Evolutionary conservation across 1,140 invertebrate genomes (phyloP).

Genomic region (Amphibalanus amphitrite): DNA sequence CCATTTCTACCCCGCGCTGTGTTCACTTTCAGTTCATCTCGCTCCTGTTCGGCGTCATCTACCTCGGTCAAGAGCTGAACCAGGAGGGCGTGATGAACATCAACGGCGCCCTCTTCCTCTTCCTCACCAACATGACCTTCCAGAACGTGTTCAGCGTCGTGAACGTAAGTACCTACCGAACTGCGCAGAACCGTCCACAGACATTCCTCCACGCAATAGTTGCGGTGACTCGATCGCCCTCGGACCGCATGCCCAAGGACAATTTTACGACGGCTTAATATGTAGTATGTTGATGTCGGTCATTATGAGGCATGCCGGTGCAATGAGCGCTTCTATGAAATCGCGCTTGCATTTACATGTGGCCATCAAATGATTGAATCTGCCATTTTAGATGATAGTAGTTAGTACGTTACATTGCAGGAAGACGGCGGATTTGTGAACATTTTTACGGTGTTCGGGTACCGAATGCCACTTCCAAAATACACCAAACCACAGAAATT

Average conservation of each 20-base stretch:
- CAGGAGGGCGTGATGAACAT: constrained; percentile 84
- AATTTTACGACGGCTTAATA: background rate
- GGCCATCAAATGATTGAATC: no score
- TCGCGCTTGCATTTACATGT: no score
- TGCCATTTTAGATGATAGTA: no score
- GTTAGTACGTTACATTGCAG: background rate
- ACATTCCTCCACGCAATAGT: background rate
- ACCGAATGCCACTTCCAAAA: background rate
- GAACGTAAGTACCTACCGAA: constrained; percentile 45
- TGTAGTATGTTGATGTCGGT: background rate
- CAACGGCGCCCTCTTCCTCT: constrained; percentile 84
- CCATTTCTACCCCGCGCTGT: no score
- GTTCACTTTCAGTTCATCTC: constrained; percentile 50
- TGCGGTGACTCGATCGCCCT: background rate
- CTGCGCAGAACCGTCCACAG: background rate
- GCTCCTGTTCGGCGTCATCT: constrained; percentile 69
- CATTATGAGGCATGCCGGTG: background rate
- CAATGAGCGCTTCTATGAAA: no score
- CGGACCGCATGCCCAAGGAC: background rate
- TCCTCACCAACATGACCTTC: constrained; percentile 84
- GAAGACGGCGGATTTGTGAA: background rate
- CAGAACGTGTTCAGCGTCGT: constrained; percentile 78
- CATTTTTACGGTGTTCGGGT: background rate
- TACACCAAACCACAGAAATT: no score
- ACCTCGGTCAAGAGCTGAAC: constrained; percentile 62